Conservation (phyloP, 2,113 vertebrate genomes). For the Polypterus bichir region DNA sequence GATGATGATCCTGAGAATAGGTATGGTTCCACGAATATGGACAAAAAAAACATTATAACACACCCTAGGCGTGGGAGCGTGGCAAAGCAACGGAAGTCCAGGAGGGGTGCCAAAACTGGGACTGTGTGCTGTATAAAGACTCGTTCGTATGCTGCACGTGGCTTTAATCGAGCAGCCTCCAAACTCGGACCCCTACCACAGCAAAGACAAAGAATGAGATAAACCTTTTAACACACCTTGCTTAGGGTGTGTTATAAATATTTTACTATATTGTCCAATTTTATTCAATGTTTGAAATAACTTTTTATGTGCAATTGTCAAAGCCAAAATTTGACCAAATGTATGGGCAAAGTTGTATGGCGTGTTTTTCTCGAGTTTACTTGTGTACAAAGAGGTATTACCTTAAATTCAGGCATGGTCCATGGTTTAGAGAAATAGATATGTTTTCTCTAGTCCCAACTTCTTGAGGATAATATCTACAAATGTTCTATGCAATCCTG, state of each 20-base stretch:
- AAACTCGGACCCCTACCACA: constrained; percentile 53
- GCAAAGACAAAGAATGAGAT: constrained; percentile 33
- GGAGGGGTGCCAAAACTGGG: constrained; percentile 49
- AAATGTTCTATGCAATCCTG: no score
- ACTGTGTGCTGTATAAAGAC: constrained; percentile 52
- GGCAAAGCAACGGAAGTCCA: constrained; percentile 42
- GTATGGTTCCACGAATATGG: constrained; percentile 76
- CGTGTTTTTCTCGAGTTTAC: no score
- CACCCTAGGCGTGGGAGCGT: constrained; percentile 55
- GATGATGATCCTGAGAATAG: constrained; percentile 97
- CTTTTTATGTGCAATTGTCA: no score
- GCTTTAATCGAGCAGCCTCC: constrained; percentile 46
- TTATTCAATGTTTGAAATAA: no score
- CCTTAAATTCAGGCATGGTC: no score
- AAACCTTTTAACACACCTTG: constrained; percentile 38
- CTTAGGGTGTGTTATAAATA: constrained; percentile 40
- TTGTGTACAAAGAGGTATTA: no score
- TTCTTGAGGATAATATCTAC: no score
- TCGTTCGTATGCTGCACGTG: constrained; percentile 50
- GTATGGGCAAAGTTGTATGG: no score
- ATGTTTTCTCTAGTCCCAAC: no score
- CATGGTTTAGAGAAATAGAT: no score
- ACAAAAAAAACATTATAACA: constrained; percentile 58
- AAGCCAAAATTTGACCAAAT: no score
- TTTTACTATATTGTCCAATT: background rate